Base-by-base conservation (phyloP, 2,888 invertebrate species). In the Branchipolynoe longqiensis region DNA sequence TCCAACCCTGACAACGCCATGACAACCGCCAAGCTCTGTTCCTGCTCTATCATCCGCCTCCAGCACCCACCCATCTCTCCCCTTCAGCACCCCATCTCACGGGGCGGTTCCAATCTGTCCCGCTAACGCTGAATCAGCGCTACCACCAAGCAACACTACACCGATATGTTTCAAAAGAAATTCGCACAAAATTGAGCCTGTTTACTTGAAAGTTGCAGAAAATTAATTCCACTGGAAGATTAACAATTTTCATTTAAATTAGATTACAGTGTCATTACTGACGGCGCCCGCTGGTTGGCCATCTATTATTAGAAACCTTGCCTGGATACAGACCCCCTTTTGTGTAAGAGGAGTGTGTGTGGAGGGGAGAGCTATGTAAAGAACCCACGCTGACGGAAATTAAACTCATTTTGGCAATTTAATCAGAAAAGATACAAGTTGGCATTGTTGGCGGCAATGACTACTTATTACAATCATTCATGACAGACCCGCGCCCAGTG, bases 121-220 rank as follows among this genome's bases (percentile, higher is more conserved):
- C 38, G 69, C 69, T 36, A 38, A 33, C 38, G 69, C 69, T 36
- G 69, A 33, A 4, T 69, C 48, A 78, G 78, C 78, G n/a, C n/a
- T n/a, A n/a, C n/a, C n/a, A 14, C 25, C 48, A 14, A 25, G 78
- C 78, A 78, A 41, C 54, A 54, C 78, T 54, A 78, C 78, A 78
- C 78, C 78, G 78, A 78, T 78, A 78, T 78, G 78, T 78, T 78
- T 78, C 78, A 78, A 78, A 78, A 78, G 78, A 78, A 78, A 78
- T 78, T 78, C 78, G 31, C 78, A 78, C 78, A 78, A 78, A 78
- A 78, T 78, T 78, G 78, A 78, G 78, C 78, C 78, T 78, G 78
- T 78, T 78, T 78, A 78, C 78, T 78, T 78, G 78, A 78, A 78
- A 78, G 78, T 78, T 78, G 78, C 78, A 48, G 78, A 78, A 78